Percentiles rank a stretch among this genome's conserved stretches.
Conservation (phyloP, 2,797 vertebrate genomes). For the Alectoris magna region DNA sequence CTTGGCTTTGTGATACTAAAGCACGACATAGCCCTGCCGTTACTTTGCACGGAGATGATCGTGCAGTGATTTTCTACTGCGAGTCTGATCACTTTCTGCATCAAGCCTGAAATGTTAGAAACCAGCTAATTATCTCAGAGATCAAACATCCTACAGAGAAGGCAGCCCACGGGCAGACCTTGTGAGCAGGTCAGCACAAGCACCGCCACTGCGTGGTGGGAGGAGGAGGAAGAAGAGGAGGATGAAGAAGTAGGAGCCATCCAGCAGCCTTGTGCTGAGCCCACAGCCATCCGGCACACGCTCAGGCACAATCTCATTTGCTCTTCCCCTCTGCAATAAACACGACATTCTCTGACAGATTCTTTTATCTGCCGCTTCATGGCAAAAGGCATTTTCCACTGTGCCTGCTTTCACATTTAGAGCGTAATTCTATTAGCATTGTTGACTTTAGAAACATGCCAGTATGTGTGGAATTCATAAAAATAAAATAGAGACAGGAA, state of each 20-base stretch:
- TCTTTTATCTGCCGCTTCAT: slow-evolving; percentile 54
- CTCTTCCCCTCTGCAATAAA: slow-evolving; percentile 39
- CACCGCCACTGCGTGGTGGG: not conserved
- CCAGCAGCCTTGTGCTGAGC: not conserved
- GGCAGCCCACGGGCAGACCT: not conserved
- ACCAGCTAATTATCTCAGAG: not conserved
- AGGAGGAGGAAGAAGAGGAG: not conserved
- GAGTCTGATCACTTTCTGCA: not conserved
- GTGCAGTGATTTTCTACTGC: not conserved
- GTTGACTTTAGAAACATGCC: slow-evolving; percentile 68
- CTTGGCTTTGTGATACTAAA: not conserved
- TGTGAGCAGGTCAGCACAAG: fast-evolving
- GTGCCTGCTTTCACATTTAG: slow-evolving; percentile 49
- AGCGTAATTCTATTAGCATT: slow-evolving; percentile 46
- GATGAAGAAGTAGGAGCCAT: not conserved
- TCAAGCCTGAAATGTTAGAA: not conserved
- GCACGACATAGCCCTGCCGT: fast-evolving
- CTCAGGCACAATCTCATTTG: not conserved
- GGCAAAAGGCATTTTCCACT: slow-evolving; percentile 60
- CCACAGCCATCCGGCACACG: not conserved
- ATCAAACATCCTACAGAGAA: not conserved
- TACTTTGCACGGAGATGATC: fast-evolving
- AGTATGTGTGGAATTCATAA: slow-evolving; percentile 71
- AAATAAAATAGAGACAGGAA: slow-evolving; percentile 67
- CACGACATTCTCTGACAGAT: slow-evolving; percentile 15